Base-by-base conservation (phyloP, 2,113 vertebrate species). In the Takifugu flavidus region DNA sequence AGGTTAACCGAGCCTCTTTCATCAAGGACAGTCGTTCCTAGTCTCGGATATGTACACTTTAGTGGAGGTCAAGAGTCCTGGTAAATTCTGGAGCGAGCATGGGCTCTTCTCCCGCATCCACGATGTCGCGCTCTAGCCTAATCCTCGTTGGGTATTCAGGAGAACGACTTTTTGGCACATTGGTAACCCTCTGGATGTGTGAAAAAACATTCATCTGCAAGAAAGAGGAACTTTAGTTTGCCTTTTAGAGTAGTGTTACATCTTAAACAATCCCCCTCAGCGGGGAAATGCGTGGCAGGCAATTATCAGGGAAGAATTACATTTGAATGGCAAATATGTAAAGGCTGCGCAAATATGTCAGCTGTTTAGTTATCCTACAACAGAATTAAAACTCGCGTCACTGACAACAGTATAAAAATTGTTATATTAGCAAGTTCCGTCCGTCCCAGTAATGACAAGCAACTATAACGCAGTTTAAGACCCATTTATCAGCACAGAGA, bases 111-210 rank as follows among this genome's bases (percentile, higher is more conserved):
- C 63, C 52, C 77, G 62, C 71, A 78, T 45, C 57, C 69, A 65
- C 66, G 70, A 65, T 58, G 53, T 20, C 20, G 20, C 20, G 20
- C 75, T 80, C 44, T 52, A 72, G 62, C 72, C 74, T 61, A 78
- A 81, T 82, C 68, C 79, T 79, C 63, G 51, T 11, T 74, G 77
- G 72, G 79, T 77, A 70, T 65, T 83, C 72, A 67, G 64, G 62
- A 68, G 59, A 65, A 62, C 67, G 73, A 82, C 74, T 82, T 87
- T 86, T 88, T 89, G 88, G 87, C 86, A 89, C 86, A 82, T 85
- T 80, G 82, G 75, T 68, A 86, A 87, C 68, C 78, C 70, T 75
- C 74, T 62, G 71, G 80, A 56, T 68, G 65, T 64, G 72, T 44
- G 54, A 78, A 72, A 71, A 81, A 83, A 83, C 65, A 80, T 83